Conservation (phyloP, 1,140 invertebrate species). For the Pogonognathellus flavescens region DNA sequence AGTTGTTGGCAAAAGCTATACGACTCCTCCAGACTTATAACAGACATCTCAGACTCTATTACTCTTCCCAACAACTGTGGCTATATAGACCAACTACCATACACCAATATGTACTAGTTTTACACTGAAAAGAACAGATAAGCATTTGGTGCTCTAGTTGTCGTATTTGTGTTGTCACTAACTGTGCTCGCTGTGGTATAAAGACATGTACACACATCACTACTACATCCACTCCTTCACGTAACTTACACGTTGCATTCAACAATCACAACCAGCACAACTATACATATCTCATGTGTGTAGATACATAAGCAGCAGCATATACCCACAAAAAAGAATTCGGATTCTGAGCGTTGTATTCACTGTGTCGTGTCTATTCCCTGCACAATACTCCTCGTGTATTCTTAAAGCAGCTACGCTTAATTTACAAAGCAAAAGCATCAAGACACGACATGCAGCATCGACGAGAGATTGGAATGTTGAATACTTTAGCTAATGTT, state of each 20-base stretch:
- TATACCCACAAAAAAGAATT: background rate
- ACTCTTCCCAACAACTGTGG: too few relatives aligned
- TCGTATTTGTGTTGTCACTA: background rate
- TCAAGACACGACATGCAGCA: slow-evolving; percentile 27
- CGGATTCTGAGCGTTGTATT: background rate
- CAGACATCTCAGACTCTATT: background rate
- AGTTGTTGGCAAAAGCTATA: slow-evolving; percentile 51
- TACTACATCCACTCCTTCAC: slow-evolving; percentile 29
- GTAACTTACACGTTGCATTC: slow-evolving; percentile 40
- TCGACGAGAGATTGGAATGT: slow-evolving; percentile 53
- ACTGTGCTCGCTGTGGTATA: background rate
- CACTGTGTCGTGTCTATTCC: background rate
- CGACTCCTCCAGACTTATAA: slow-evolving; percentile 8
- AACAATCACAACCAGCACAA: slow-evolving; percentile 16
- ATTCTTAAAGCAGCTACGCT: background rate
- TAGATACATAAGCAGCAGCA: background rate
- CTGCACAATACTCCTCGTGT: slow-evolving; percentile 23
- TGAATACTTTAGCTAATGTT: slow-evolving; percentile 48
- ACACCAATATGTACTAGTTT: background rate
- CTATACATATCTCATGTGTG: too few relatives aligned
- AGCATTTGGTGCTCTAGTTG: background rate
- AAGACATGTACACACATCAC: background rate
- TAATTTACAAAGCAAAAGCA: slow-evolving; percentile 37
- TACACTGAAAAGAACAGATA: background rate
- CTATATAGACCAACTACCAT: too few relatives aligned